phyloP scores from a whole-genome alignment of 2,797 vertebrate species.

The Cynodonichthys magdalenae region DNA sequence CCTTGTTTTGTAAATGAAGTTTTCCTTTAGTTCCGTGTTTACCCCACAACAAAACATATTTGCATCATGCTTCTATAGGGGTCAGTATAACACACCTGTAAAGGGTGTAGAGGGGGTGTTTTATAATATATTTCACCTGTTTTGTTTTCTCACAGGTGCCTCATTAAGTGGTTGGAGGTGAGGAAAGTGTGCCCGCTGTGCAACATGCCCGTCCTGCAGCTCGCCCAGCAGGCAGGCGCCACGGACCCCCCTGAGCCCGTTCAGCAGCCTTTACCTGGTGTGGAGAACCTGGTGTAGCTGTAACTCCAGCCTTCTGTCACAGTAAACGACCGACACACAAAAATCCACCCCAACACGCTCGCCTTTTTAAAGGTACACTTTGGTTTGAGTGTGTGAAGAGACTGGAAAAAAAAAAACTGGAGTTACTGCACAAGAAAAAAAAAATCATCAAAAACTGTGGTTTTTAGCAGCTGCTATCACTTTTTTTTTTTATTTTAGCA shows the following conservation, averaged over 20 bases:
- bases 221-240: constrained; percentile 89
- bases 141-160: constrained; percentile 85
- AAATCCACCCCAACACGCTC: constrained; percentile 31
- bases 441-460: constrained; percentile 41
- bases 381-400: constrained; percentile 52
- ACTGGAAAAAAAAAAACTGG: constrained; percentile 38
- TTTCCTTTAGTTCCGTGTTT: not conserved
- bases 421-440: constrained; percentile 40
- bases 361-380: constrained; percentile 70
- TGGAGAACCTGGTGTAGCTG: constrained; percentile 93
- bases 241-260: constrained; percentile 74
- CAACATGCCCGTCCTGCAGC: constrained; percentile 97
- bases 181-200: constrained; percentile 97
- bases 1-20: not conserved
- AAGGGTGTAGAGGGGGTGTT: not conserved
- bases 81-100: too few species aligned
- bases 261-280: constrained; percentile 89
- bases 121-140: not conserved
- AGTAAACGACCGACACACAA: constrained; percentile 33
- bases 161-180: constrained; percentile 99
- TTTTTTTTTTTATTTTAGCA: constrained; percentile 47
- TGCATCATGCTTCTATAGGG: too few species aligned
- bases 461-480: constrained; percentile 34
- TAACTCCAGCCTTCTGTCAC: not conserved
- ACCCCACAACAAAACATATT: too few species aligned